Evolutionary conservation across 2,888 invertebrate genomes (phyloP), one percentile per base, ranked within the genome.

Genomic region (Lasioglossum vierecki): DNA sequence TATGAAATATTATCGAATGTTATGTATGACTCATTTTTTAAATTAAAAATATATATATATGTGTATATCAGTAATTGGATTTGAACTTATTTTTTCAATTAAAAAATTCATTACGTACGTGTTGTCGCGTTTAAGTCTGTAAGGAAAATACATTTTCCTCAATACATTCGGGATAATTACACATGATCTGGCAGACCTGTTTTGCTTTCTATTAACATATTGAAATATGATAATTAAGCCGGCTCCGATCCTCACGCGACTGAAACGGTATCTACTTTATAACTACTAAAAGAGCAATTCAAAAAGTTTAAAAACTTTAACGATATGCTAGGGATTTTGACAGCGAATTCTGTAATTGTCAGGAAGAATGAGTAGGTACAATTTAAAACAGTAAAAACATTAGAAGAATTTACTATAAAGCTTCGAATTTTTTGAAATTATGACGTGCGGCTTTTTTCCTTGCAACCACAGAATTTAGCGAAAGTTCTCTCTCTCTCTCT

Each of bases 1-100:
- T 46, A 80, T 66, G 46, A 53, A 26, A 53, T 75, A 83, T 72
- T 81, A 74, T 84, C 74, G 41, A 72, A 76, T 15, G 39, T 66
- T 73, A 76, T 80, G 73, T 76, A 79, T 68, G 44, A 68, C 30
- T 72, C 68, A 73, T 63, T 80, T 81, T 79, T 87, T 84, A 63
- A 70, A 75, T 84, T 80, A 60, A 86, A 87, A 87, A 86, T 76
- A 86, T 88, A 86, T 88, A 86, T 88, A 88, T 71, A 79, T 75
- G 79, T 82, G 82, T 80, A 84, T 73, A 82, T 82, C 76, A 84
- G 46, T 72, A 70, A 76, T 83, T 76, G 70, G 49, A 66, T 76
- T 79, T 70, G 1, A 53, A 53, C 30, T 63, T 57, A n/a, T 60
- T 49, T 39, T 57, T 46, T 73, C 15, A 44, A 71, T 75, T 75